Conservation (phyloP, 2,113 vertebrate genomes). For the Trogon melanurus region DNA sequence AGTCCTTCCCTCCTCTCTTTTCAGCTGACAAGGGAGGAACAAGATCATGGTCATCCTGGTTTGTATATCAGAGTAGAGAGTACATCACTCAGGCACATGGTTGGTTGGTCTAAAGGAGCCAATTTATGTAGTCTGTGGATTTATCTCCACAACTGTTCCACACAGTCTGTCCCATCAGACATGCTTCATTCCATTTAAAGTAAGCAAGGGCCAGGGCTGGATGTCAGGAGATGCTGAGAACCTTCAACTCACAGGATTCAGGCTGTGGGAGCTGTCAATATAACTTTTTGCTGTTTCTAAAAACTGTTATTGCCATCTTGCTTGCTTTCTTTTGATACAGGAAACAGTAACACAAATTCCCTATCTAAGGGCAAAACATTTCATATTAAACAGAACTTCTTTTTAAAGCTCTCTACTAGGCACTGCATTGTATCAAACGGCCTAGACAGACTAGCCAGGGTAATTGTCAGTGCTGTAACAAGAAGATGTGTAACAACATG, state of each 20-base stretch:
- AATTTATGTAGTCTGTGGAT: background rate
- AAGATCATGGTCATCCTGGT: background rate
- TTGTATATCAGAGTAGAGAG: background rate
- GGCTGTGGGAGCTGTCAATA: background rate
- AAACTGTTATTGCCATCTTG: background rate
- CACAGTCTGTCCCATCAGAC: background rate
- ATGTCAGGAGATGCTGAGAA: background rate
- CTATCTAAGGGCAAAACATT: background rate
- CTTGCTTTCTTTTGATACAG: background rate
- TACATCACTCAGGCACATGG: no score
- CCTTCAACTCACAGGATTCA: background rate
- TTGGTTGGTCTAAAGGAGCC: background rate
- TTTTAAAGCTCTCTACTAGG: background rate
- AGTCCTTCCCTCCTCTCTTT: background rate
- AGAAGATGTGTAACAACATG: constrained; percentile 6
- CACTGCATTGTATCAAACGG: background rate
- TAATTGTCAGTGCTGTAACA: background rate
- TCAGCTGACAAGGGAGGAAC: background rate
- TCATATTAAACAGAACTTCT: background rate
- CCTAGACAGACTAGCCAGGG: background rate
- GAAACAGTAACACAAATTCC: background rate
- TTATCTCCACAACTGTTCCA: background rate
- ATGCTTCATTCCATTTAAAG: background rate
- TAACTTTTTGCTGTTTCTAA: background rate
- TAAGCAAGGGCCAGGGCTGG: background rate